phyloP scores from a whole-genome alignment of 2,888 invertebrate genomes.

The Yponomeuta sedellus region DNA sequence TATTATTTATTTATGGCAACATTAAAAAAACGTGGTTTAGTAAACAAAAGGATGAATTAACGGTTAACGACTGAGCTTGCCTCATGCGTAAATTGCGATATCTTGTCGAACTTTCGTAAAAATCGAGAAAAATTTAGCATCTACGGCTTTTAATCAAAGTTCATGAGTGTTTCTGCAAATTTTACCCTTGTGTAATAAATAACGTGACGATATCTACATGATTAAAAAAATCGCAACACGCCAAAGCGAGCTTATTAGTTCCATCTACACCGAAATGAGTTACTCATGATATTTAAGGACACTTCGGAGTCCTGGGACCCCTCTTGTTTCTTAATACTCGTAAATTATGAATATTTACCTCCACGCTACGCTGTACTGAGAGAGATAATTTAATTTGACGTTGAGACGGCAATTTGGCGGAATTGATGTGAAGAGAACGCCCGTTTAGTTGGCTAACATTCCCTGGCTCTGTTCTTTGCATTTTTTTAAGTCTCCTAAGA shows the following conservation, averaged over 20 bases:
- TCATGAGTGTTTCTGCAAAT: not conserved
- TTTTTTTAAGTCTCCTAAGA: constrained; percentile 31
- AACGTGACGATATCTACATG: not conserved
- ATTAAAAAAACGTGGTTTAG: too few species aligned
- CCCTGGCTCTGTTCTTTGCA: not conserved
- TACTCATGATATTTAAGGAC: constrained; percentile 15
- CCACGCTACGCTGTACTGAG: constrained; percentile 60
- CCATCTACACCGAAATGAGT: constrained; percentile 12
- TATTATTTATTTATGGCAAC: too few species aligned
- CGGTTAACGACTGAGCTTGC: too few species aligned
- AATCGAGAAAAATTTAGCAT: not conserved
- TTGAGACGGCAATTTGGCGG: constrained; percentile 52
- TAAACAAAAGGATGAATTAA: too few species aligned
- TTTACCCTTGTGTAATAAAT: not conserved
- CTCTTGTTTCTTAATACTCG: constrained; percentile 55
- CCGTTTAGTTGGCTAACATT: constrained; percentile 25
- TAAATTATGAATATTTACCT: constrained; percentile 71
- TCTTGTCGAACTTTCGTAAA: not conserved
- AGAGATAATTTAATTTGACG: constrained; percentile 64
- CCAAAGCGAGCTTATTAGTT: not conserved
- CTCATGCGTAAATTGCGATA: too few species aligned
- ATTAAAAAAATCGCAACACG: not conserved
- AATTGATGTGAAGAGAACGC: constrained; percentile 57
- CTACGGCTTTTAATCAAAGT: not conserved
- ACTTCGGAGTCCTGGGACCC: constrained; percentile 29